These are phyloP conservation scores for Prosopocoilus inquinatus DNA, from an alignment of 2,888 invertebrate genomes.

Conservation along the genomic window DNA sequence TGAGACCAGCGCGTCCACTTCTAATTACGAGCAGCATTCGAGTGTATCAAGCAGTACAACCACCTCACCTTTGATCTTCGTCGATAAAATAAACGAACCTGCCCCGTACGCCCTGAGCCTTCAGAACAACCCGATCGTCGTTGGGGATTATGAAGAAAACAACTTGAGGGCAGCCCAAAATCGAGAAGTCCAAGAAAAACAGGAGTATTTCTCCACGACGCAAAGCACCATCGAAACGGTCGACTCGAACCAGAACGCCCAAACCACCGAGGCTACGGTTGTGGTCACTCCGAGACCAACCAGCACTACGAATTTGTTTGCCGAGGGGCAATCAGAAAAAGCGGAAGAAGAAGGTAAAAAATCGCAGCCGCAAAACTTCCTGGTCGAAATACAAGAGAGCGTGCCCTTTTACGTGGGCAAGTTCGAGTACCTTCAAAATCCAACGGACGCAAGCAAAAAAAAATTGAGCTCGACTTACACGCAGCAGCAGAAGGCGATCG, in stretches of 20 bases:
- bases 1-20: neutral
- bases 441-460: slow-evolving; percentile 31
- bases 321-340: slow-evolving; percentile 57
- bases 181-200: slow-evolving; percentile 33
- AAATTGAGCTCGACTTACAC: neutral
- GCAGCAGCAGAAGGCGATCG: neutral
- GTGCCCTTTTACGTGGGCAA: slow-evolving; percentile 55
- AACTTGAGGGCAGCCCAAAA: slow-evolving; percentile 23
- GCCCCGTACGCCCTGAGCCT: slow-evolving; percentile 25
- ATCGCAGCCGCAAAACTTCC: slow-evolving; percentile 47
- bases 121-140: slow-evolving; percentile 45
- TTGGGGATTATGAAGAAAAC: slow-evolving; percentile 41
- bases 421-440: slow-evolving; percentile 50
- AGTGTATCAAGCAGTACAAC: slow-evolving; percentile 20
- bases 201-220: slow-evolving; percentile 30
- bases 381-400: slow-evolving; percentile 66
- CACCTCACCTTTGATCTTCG: neutral
- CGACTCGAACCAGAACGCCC: slow-evolving; percentile 15
- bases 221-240: slow-evolving; percentile 28
- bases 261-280: slow-evolving; percentile 36
- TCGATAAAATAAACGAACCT: neutral
- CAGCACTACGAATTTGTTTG: slow-evolving; percentile 58
- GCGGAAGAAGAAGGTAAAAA: slow-evolving; percentile 27
- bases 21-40: neutral
- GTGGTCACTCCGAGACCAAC: slow-evolving; percentile 59